phyloP scores from a whole-genome alignment of 2,797 vertebrate genomes.

The Columba guinea region DNA sequence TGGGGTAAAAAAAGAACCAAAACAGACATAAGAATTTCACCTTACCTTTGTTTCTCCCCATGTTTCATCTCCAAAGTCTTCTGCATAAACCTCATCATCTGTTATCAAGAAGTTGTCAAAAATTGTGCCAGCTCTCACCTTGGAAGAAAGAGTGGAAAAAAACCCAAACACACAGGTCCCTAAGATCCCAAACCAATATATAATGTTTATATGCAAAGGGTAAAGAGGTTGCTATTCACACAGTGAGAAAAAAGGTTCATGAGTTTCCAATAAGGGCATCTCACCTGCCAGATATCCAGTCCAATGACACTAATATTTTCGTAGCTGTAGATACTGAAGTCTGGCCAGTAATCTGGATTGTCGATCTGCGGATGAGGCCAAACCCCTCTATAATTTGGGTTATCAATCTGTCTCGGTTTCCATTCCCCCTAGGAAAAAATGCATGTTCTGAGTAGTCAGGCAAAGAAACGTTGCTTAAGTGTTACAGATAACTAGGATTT shows the following conservation, averaged over 20 bases:
- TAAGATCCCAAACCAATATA: not conserved
- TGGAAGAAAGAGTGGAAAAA: not conserved
- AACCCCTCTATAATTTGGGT: constrained; percentile 85
- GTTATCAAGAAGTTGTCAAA: constrained; percentile 89
- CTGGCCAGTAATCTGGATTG: constrained; percentile 82
- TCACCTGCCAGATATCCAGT: constrained; percentile 93
- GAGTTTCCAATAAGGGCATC: not conserved
- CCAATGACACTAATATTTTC: constrained; percentile 86
- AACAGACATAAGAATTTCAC: not conserved
- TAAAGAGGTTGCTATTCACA: not conserved
- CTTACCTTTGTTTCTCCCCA: constrained; percentile 84
- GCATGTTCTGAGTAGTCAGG: not conserved
- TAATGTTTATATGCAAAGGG: too few species aligned
- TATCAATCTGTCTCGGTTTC: constrained; percentile 85
- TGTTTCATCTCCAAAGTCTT: constrained; percentile 82
- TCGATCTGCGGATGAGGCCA: constrained; percentile 88
- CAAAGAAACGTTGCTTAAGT: not conserved
- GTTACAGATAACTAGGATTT: not conserved
- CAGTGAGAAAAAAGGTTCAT: not conserved
- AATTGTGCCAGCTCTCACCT: constrained; percentile 88
- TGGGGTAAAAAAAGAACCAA: not conserved
- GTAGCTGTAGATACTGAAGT: constrained; percentile 85
- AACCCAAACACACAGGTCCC: not conserved
- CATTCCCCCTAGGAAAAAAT: constrained; percentile 82
- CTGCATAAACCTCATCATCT: constrained; percentile 82